Conservation (phyloP, 2,888 invertebrate genomes). For the Metacarcinus magister region DNA sequence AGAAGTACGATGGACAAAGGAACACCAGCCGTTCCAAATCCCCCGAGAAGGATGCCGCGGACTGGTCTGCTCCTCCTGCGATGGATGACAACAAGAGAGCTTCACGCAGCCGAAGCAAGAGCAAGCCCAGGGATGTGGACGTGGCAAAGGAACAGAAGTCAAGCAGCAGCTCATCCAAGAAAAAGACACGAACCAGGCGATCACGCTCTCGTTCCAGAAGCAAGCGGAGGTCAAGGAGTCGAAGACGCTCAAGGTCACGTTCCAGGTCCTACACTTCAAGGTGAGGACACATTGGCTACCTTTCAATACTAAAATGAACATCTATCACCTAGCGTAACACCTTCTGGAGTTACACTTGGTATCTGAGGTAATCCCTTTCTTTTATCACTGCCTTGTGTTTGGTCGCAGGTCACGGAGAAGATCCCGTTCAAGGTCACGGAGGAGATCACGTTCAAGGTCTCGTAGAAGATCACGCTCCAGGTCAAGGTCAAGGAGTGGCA, state of each 20-base stretch:
- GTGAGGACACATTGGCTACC: slow-evolving; percentile 36
- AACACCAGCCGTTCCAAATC: slow-evolving; percentile 63
- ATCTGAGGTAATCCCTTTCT: neutral
- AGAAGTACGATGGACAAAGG: slow-evolving; percentile 32
- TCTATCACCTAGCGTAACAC: too few relatives aligned
- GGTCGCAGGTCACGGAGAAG: slow-evolving; percentile 68
- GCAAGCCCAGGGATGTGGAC: slow-evolving; percentile 70
- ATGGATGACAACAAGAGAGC: slow-evolving; percentile 10
- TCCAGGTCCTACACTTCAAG: slow-evolving; percentile 76
- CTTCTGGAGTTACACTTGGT: neutral
- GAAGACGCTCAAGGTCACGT: slow-evolving; percentile 67
- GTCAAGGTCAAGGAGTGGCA: slow-evolving; percentile 79
- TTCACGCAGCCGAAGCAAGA: slow-evolving; percentile 70
- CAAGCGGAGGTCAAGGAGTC: slow-evolving; percentile 60
- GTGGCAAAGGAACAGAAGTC: slow-evolving; percentile 67
- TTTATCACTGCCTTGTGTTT: neutral
- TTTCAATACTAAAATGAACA: too few relatives aligned
- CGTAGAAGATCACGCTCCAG: slow-evolving; percentile 70
- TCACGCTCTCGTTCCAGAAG: slow-evolving; percentile 70
- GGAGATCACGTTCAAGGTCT: slow-evolving; percentile 73
- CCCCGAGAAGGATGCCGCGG: slow-evolving; percentile 59
- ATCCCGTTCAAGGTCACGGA: slow-evolving; percentile 70
- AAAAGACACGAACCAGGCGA: slow-evolving; percentile 66
- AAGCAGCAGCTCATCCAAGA: slow-evolving; percentile 58
- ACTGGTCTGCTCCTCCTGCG: slow-evolving; percentile 9